Conservation (phyloP, 2,113 vertebrate genomes). For the Sinocyclocheilus rhinocerous region DNA sequence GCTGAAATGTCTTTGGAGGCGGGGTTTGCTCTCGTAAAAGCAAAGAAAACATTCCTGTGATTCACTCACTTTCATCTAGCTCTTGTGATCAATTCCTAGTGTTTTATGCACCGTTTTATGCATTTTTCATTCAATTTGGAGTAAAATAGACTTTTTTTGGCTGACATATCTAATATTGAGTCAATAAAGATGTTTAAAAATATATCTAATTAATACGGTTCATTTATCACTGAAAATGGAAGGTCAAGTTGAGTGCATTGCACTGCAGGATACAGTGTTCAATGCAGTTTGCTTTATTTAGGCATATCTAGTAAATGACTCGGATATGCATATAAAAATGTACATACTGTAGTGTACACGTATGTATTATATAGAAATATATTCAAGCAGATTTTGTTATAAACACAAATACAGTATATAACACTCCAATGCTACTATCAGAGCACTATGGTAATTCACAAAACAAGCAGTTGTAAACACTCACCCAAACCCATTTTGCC, state of each 20-base stretch:
- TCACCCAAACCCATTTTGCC: no score
- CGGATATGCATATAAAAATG: background rate
- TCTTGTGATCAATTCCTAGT: background rate
- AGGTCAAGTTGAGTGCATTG: background rate
- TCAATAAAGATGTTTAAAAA: background rate
- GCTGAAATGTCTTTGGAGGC: no score
- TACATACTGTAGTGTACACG: no score
- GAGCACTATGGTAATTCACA: no score
- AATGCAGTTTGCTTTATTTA: background rate
- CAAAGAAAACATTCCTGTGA: background rate
- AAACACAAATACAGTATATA: background rate
- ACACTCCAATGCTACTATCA: background rate
- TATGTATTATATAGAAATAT: background rate
- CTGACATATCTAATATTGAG: background rate
- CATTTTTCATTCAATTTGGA: background rate
- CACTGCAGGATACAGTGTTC: background rate
- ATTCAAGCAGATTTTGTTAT: background rate
- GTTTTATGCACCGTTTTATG: background rate
- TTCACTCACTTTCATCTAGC: background rate
- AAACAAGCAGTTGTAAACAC: background rate
- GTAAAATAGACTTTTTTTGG: background rate
- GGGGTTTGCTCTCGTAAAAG: background rate
- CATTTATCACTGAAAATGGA: background rate
- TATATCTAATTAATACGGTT: background rate
- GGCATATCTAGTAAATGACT: background rate